Conservation (phyloP, 1,140 invertebrate species). For the Drosophila paulistorum region DNA sequence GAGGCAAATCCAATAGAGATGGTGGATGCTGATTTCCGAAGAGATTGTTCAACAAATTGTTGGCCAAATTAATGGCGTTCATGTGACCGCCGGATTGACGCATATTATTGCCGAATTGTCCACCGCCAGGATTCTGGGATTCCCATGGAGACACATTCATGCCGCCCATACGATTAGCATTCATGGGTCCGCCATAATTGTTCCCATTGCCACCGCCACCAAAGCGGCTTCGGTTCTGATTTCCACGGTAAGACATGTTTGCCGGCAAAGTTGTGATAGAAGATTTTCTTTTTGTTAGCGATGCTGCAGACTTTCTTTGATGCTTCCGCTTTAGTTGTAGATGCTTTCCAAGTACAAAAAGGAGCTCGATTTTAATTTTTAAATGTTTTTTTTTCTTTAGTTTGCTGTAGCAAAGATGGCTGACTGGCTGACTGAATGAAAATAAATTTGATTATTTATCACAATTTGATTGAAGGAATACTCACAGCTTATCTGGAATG, state of each 20-base stretch:
- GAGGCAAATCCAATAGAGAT: constrained; percentile 85
- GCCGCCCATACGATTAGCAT: constrained; percentile 70
- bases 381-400: not conserved
- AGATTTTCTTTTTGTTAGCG: constrained; percentile 5
- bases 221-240: constrained; percentile 80
- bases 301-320: constrained; percentile 38
- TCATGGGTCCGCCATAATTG: constrained; percentile 76
- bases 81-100: constrained; percentile 80
- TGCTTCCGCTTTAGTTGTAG: constrained; percentile 36
- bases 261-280: constrained; percentile 18
- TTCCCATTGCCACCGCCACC: constrained; percentile 59
- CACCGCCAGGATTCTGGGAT: constrained; percentile 71
- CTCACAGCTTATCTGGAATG: not conserved
- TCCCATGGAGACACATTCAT: constrained; percentile 82
- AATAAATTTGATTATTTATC: not conserved
- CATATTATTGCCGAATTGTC: constrained; percentile 75
- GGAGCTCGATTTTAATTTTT: not conserved
- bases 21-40: constrained; percentile 85
- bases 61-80: constrained; percentile 83
- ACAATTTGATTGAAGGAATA: not conserved
- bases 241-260: constrained; percentile 78
- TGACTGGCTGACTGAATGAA: constrained; percentile 2
- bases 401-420: constrained; percentile 1
- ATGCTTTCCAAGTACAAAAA: not conserved
- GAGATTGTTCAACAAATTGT: constrained; percentile 85